Evolutionary conservation across 2,888 invertebrate genomes (phyloP).

Genomic region (Strigamia transsilvanica): DNA sequence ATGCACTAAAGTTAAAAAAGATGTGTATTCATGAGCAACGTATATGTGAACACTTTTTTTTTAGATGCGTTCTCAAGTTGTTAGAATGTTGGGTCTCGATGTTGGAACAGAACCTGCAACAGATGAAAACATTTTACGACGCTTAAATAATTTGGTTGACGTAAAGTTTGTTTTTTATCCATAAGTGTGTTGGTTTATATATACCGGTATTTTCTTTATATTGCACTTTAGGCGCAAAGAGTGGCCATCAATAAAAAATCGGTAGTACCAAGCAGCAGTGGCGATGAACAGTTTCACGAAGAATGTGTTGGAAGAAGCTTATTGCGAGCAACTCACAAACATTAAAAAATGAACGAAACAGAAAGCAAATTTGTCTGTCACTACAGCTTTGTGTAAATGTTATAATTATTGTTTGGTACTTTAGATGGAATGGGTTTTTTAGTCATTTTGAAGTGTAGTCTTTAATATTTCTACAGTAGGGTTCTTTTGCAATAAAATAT

Average conservation of each 20-base stretch:
- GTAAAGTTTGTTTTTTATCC: background rate
- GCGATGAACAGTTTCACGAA: background rate
- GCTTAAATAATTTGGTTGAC: conserved; percentile 20
- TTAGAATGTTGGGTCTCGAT: conserved; percentile 36
- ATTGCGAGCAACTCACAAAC: background rate
- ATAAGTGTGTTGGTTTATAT: background rate
- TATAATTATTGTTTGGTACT: background rate
- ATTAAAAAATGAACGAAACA: background rate
- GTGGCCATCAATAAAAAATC: conserved; percentile 8
- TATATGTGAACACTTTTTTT: background rate
- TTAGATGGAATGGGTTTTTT: too few relatives aligned
- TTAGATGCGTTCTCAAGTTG: conserved; percentile 23
- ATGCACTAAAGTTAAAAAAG: background rate
- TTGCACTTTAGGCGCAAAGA: background rate
- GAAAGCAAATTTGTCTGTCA: background rate
- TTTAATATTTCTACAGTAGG: too few relatives aligned
- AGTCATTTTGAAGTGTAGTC: too few relatives aligned
- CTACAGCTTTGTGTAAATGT: background rate
- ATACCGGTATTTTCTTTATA: background rate
- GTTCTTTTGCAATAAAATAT: too few relatives aligned
- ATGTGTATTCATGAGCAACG: background rate
- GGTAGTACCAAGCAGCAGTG: background rate
- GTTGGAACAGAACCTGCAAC: conserved; percentile 41
- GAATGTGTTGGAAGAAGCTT: conserved; percentile 13
- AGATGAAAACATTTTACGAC: conserved; percentile 19